These are phyloP conservation scores for Parazoanthus atlanticus DNA, from an alignment of 92 coral and sea anemone species.

Conservation along the genomic window DNA sequence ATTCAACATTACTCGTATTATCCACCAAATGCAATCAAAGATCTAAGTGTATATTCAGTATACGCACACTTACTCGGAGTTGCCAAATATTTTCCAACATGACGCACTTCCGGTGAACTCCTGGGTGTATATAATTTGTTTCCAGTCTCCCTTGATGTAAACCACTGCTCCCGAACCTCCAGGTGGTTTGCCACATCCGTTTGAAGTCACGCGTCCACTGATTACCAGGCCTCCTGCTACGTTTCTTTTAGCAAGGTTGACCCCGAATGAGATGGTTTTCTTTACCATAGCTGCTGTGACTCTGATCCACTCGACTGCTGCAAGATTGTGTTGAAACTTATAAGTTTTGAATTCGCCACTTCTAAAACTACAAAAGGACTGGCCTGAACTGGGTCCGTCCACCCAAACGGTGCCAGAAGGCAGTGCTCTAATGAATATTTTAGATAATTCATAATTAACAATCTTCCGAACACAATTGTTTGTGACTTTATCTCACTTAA, in stretches of 20 bases:
- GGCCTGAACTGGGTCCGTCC: too few species aligned
- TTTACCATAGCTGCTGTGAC: conserved; percentile 3
- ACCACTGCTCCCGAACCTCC: conserved; percentile 33
- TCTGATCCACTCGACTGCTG: conserved; percentile 15
- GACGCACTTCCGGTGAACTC: conserved; percentile 36
- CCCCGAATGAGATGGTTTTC: neutral
- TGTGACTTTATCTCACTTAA: too few species aligned
- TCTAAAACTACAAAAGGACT: too few species aligned
- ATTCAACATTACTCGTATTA: too few species aligned
- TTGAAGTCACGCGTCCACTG: conserved; percentile 1
- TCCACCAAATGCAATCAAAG: too few species aligned
- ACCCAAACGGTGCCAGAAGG: too few species aligned
- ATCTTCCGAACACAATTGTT: too few species aligned
- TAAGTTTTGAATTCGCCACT: too few species aligned
- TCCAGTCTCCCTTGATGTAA: conserved; percentile 30
- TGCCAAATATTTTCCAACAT: conserved; percentile 43
- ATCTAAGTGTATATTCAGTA: too few species aligned
- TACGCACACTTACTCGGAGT: conserved; percentile 5
- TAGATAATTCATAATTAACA: too few species aligned
- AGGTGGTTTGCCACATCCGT: conserved; percentile 1
- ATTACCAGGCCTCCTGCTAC: neutral
- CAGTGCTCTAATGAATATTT: too few species aligned
- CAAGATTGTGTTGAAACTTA: neutral
- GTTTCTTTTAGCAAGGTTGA: neutral
- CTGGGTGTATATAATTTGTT: conserved; percentile 33